Conservation (phyloP, 2,113 vertebrate genomes). For the Diadophis punctatus region DNA sequence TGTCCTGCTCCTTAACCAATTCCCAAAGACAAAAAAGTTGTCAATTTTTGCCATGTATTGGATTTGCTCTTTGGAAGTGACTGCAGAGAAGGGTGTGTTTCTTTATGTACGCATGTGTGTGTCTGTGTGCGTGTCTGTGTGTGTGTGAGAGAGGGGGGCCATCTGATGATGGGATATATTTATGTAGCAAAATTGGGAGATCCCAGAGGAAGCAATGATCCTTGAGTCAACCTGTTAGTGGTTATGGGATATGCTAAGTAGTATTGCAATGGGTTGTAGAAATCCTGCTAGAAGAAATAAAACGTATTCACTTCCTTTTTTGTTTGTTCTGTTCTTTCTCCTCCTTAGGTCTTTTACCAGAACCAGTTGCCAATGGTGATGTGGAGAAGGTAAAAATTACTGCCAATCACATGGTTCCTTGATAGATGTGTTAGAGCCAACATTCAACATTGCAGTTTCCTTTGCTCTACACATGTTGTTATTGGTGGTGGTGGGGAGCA, state of each 20-base stretch:
- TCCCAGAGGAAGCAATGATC: neutral
- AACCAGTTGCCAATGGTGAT: constrained; percentile 81
- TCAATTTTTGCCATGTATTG: neutral
- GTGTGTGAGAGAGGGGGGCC: too few species aligned
- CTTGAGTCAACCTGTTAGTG: neutral
- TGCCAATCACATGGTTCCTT: neutral
- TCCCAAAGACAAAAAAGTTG: neutral
- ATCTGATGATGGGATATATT: neutral
- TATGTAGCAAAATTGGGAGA: neutral
- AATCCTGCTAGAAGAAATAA: neutral
- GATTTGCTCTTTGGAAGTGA: neutral
- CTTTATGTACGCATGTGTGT: neutral
- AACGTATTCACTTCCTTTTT: neutral
- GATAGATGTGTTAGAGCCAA: neutral
- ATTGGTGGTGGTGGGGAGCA: neutral
- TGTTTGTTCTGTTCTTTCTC: constrained; percentile 6
- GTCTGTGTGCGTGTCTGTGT: neutral
- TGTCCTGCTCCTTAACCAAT: neutral
- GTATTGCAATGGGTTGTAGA: neutral
- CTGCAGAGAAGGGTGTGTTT: neutral
- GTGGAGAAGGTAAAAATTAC: constrained; percentile 81
- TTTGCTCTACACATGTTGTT: neutral
- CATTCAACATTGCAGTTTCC: neutral
- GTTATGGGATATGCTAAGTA: neutral
- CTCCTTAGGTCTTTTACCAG: constrained; percentile 79